A percentile compares a stretch with the other conserved stretches of the same genome.
phyloP scores from a whole-genome alignment of 1,140 invertebrate species.

The Hormaphis cornu region DNA sequence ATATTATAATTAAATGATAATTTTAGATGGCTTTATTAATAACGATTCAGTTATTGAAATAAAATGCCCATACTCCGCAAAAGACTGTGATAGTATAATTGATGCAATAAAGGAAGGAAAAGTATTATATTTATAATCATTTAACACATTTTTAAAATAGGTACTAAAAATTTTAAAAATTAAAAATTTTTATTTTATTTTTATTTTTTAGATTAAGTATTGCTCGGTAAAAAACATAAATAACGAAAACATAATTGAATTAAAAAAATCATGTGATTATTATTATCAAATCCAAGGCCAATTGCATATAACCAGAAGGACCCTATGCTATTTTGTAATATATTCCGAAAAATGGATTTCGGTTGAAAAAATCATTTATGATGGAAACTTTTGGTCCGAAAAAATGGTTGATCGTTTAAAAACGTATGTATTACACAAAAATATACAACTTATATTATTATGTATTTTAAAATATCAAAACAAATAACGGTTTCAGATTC shows the following conservation, averaged over 20 bases:
- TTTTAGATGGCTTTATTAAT: not conserved
- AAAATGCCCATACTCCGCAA: not conserved
- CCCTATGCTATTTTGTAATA: not conserved
- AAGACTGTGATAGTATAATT: not conserved
- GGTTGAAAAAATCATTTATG: not conserved
- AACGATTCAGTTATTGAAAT: not conserved
- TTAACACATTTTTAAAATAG: not conserved
- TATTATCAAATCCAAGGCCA: not conserved
- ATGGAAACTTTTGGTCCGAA: not conserved
- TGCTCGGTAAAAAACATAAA: not conserved
- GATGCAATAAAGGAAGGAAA: not conserved
- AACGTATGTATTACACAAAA: not conserved
- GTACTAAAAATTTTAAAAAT: too few species aligned
- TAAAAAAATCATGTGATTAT: not conserved
- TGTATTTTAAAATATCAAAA: not conserved
- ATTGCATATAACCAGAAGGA: not conserved
- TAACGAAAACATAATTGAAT: not conserved
- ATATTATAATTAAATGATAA: not conserved
- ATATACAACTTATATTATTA: not conserved
- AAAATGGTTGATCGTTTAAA: not conserved
- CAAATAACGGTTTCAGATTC: not conserved
- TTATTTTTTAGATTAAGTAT: not conserved
- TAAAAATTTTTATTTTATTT: not conserved
- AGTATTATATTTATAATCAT: not conserved
- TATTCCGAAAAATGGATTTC: slow-evolving; percentile 5